Evolutionary conservation across 2,113 vertebrate genomes (phyloP), one percentile per base, ranked within the genome.

Genomic region (Xenus cinereus): DNA sequence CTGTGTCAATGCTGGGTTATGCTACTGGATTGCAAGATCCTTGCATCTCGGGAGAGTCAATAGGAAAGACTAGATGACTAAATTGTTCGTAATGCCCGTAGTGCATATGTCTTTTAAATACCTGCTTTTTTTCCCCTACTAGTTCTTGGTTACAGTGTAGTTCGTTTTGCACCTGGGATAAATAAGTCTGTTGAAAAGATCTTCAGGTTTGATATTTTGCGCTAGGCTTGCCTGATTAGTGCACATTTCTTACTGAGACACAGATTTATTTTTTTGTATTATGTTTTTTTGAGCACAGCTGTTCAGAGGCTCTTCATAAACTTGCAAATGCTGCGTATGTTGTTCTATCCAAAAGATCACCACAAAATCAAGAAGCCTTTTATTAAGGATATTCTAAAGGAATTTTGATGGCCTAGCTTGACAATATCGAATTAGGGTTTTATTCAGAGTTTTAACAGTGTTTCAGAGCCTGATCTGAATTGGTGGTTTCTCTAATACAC

Each of bases 101-200:
- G 28, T n/a, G 17, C 28, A 5, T 4, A 6, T 19, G 8, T 4
- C 7, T 22, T 73, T 64, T 21, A 51, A 80, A 66, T 48, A 51
- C 5, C 3, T 2, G 1, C 3, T 1, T 5, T 24, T 69, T 59
- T 35, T 33, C 27, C 23, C 30, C 22, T 23, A 2, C 69, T 30
- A 33, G 4, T 16, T 81, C n/a, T 62, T 84, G 27, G 22, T 74
- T 67, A 46, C 30, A 28, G 19, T 6, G 5, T 10, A 56, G 30
- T 26, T 64, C 18, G 1, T 17, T 56, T 62, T 68, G 26, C 8
- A 24, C 19, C 45, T 33, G 33, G 32, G 45, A 73, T 7, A 92
- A 67, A 6, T 21, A 46, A 32, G 14, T 20, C 62, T 72, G 27
- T 51, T 54, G 41, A n/a, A 72, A 63, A 63, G 7, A 37, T 51